phyloP scores from a whole-genome alignment of 2,113 vertebrate species.

The Athene noctua region DNA sequence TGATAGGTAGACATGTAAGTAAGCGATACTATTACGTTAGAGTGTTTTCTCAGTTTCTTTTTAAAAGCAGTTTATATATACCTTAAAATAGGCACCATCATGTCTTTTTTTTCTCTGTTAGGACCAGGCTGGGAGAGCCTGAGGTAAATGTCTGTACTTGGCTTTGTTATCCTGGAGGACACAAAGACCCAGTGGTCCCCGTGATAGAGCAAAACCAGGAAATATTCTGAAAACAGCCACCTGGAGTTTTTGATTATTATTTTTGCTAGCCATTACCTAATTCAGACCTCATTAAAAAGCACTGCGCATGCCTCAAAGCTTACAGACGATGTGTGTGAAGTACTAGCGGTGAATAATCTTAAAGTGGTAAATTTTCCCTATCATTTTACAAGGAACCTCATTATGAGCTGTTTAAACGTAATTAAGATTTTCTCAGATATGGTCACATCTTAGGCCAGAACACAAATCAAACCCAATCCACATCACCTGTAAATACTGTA shows the following conservation, averaged over 20 bases:
- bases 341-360: neutral
- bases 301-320: neutral
- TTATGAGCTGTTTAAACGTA: neutral
- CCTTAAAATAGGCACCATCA: neutral
- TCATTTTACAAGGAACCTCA: neutral
- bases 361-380: too few relatives aligned
- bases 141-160: too few relatives aligned
- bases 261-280: neutral
- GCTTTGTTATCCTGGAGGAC: neutral
- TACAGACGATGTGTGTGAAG: neutral
- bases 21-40: neutral
- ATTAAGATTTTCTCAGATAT: neutral
- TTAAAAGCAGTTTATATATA: neutral
- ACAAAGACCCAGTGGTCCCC: neutral
- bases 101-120: neutral
- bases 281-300: neutral
- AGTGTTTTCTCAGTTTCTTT: neutral
- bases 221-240: neutral
- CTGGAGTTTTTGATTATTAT: neutral
- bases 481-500: too few relatives aligned
- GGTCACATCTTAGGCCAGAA: neutral
- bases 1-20: neutral
- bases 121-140: neutral
- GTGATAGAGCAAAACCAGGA: accelerated
- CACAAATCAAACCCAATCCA: neutral